Conservation (phyloP, 2,113 vertebrate genomes). For the Coptodon rendalli region DNA sequence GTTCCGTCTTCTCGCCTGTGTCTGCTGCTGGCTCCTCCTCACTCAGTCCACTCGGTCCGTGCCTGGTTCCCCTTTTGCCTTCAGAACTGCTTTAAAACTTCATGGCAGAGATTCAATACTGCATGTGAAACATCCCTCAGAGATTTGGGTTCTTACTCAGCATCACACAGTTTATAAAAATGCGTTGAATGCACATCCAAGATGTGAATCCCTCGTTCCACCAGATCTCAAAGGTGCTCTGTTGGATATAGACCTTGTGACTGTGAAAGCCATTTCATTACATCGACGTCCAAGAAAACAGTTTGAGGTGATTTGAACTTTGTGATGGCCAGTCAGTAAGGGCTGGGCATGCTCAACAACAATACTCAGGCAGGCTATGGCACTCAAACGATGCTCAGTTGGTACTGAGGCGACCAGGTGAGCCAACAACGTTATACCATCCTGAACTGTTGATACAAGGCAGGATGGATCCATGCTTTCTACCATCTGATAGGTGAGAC, state of each 20-base stretch:
- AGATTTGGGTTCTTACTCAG: not conserved
- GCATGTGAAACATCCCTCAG: not conserved
- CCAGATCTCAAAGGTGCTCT: not conserved
- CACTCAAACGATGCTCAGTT: not conserved
- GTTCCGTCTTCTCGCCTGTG: not conserved
- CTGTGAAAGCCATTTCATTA: not conserved
- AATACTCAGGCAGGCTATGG: not conserved
- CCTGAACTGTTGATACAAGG: not conserved
- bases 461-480: not conserved
- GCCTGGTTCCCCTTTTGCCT: not conserved
- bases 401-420: not conserved
- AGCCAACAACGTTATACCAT: not conserved
- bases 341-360: rapidly evolving
- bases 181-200: rapidly evolving
- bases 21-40: not conserved
- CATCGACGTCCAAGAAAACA: not conserved
- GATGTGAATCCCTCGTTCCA: not conserved
- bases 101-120: not conserved
- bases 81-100: not conserved
- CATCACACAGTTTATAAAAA: not conserved
- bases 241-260: not conserved
- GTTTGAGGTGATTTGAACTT: not conserved
- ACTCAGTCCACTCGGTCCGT: not conserved
- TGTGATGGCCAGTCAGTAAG: not conserved
- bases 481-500: not conserved